phyloP scores from a whole-genome alignment of 2,888 invertebrate genomes.

The Tipula unca region DNA sequence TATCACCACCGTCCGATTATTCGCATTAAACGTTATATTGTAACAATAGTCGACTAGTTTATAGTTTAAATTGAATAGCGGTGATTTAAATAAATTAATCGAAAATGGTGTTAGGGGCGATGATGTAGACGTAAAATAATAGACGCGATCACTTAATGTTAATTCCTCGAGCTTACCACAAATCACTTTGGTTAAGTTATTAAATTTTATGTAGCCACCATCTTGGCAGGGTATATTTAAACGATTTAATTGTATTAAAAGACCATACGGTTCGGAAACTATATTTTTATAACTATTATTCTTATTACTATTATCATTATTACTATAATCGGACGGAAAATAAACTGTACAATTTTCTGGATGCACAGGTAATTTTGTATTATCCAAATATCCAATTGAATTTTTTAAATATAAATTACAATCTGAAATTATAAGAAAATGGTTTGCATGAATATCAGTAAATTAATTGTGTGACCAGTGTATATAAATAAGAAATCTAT shows the following conservation, averaged over 20 bases:
- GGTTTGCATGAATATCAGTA: too few species aligned
- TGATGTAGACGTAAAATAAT: slow-evolving; percentile 43
- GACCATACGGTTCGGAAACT: slow-evolving; percentile 39
- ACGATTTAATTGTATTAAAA: slow-evolving; percentile 55
- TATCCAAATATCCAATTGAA: slow-evolving; percentile 32
- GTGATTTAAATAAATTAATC: slow-evolving; percentile 47
- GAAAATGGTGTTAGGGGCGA: neutral
- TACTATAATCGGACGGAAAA: slow-evolving; percentile 30
- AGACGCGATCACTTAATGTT: slow-evolving; percentile 47
- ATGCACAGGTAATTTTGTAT: slow-evolving; percentile 31
- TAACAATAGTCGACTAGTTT: slow-evolving; percentile 64
- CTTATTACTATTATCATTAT: slow-evolving; percentile 16
- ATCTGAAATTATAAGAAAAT: slow-evolving; percentile 28
- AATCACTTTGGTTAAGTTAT: slow-evolving; percentile 42
- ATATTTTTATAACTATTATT: neutral
- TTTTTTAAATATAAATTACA: slow-evolving; percentile 33
- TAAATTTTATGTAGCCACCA: slow-evolving; percentile 52
- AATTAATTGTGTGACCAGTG: too few species aligned
- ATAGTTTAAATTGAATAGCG: slow-evolving; percentile 58
- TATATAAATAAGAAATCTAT: too few species aligned
- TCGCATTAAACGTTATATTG: slow-evolving; percentile 54
- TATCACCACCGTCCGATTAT: slow-evolving; percentile 58
- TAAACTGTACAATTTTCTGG: slow-evolving; percentile 32
- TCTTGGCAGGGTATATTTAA: slow-evolving; percentile 60
- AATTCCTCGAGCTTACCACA: slow-evolving; percentile 67